A percentile compares a stretch with the other conserved stretches of the same genome.
Evolutionary conservation across 2,113 vertebrate species (phyloP).

Genomic region (Probosciger aterrimus): DNA sequence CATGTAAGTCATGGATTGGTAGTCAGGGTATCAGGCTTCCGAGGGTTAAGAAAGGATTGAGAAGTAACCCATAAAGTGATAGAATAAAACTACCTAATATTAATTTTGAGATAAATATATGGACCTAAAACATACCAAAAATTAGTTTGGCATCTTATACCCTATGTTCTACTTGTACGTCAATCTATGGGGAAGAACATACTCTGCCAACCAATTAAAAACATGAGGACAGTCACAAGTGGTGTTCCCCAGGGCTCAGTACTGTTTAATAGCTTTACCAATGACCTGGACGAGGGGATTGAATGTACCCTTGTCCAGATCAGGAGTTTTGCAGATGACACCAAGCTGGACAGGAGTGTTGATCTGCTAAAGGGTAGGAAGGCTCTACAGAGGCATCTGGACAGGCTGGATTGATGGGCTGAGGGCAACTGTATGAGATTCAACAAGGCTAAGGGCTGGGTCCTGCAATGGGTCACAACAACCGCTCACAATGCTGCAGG

Average conservation of each 20-base stretch:
- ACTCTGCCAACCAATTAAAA: not conserved
- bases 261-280: not conserved
- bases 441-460: not conserved
- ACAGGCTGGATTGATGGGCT: not conserved
- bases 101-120: not conserved
- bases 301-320: not conserved
- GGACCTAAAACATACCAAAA: not conserved
- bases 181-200: not conserved
- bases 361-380: not conserved
- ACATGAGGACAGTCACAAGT: not conserved
- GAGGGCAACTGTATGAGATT: not conserved
- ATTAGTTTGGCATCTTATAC: not conserved
- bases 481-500: not conserved
- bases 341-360: not conserved
- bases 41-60: not conserved
- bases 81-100: not conserved
- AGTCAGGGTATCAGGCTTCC: not conserved
- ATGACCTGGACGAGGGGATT: too few relatives aligned
- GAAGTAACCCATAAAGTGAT: not conserved
- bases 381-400: too few relatives aligned
- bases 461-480: not conserved
- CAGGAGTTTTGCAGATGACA: not conserved
- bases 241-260: not conserved
- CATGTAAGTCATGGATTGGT: not conserved
- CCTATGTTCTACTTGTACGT: not conserved